Conservation (phyloP, 2,113 vertebrate species). For the Nothocercus julius region DNA sequence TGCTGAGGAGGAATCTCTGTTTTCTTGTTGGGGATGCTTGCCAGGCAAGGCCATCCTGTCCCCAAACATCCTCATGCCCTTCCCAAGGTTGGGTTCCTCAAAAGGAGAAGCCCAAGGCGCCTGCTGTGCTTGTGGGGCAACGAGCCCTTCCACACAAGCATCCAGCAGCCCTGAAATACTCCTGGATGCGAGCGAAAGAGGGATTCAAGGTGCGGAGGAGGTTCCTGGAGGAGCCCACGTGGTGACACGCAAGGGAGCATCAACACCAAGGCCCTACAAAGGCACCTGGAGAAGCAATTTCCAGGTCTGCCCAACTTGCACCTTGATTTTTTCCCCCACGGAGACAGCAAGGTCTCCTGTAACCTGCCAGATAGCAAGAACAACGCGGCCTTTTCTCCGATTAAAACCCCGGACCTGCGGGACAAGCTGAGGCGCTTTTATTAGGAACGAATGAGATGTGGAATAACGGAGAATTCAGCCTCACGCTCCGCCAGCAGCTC, state of each 20-base stretch:
- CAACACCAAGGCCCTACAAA: background rate
- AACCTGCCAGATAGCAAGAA: too few relatives aligned
- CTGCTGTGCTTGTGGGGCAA: rapidly evolving
- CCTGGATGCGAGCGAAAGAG: background rate
- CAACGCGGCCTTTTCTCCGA: background rate
- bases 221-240: background rate
- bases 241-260: background rate
- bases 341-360: too few relatives aligned
- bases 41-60: background rate
- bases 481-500: background rate
- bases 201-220: background rate
- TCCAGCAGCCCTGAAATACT: background rate
- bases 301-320: background rate
- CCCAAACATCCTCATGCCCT: rapidly evolving
- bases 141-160: rapidly evolving
- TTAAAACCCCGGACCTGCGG: background rate
- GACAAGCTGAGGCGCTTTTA: background rate
- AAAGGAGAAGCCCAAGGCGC: rapidly evolving
- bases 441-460: background rate
- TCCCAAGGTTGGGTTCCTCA: background rate
- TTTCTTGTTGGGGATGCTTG: background rate
- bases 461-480: background rate
- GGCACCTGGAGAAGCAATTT: background rate
- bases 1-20: background rate
- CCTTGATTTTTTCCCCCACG: too few relatives aligned